phyloP scores from a whole-genome alignment of 2,888 invertebrate genomes.

The Endomychus coccineus region DNA sequence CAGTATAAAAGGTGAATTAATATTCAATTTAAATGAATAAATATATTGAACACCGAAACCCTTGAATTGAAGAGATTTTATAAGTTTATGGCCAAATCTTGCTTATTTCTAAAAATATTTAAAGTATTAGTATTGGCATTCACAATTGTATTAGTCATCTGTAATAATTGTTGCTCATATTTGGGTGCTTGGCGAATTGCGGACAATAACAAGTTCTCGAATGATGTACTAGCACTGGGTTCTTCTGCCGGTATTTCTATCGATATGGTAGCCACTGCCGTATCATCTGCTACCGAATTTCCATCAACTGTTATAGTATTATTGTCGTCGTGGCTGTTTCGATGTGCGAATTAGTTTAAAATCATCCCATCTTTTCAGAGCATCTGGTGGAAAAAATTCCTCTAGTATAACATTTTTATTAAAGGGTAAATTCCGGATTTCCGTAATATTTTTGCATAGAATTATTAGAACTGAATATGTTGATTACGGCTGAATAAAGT shows the following conservation, averaged over 20 bases:
- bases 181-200: slow-evolving; percentile 9
- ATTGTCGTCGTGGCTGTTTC: slow-evolving; percentile 6
- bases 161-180: slow-evolving; percentile 3
- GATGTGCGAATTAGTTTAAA: slow-evolving; percentile 4
- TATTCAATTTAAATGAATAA: no score
- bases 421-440: neutral
- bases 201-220: slow-evolving; percentile 9
- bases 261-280: slow-evolving; percentile 5
- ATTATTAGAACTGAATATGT: no score
- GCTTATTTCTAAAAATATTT: no score
- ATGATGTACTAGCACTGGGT: slow-evolving; percentile 1
- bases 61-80: no score
- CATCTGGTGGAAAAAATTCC: slow-evolving; percentile 1
- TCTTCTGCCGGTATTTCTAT: neutral
- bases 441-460: no score
- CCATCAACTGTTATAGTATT: slow-evolving; percentile 3
- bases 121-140: no score
- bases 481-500: no score
- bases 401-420: slow-evolving; percentile 1
- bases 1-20: no score
- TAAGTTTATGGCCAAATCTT: no score
- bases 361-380: slow-evolving; percentile 1
- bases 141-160: no score
- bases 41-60: no score
- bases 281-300: slow-evolving; percentile 4